Evolutionary conservation across 2,113 vertebrate species (phyloP).

Genomic region (Epinephelus fuscoguttatus): DNA sequence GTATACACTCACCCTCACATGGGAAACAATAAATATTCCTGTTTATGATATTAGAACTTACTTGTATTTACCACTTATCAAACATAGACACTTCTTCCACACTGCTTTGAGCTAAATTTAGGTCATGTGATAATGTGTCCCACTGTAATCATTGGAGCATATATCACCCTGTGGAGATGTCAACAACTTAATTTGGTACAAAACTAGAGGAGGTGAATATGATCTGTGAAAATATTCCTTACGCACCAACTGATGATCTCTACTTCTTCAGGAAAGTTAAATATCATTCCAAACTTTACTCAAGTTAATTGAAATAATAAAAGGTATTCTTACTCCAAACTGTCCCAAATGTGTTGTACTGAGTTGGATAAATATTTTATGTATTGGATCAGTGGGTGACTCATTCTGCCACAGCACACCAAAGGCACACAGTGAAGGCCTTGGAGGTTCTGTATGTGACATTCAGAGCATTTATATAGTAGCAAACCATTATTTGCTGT

Average conservation of each 20-base stretch:
- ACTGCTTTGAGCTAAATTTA: too few species aligned
- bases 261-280: background rate
- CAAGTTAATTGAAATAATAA: background rate
- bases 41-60: too few species aligned
- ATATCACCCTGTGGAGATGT: background rate
- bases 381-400: background rate
- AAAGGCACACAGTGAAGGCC: background rate
- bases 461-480: too few species aligned
- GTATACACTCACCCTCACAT: background rate
- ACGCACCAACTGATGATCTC: background rate
- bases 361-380: background rate
- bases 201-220: background rate
- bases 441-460: too few species aligned
- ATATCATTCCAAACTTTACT: background rate
- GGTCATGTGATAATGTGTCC: background rate
- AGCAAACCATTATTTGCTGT: too few species aligned
- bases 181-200: background rate
- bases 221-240: background rate
- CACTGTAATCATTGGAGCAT: background rate
- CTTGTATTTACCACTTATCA: too few species aligned
- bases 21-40: background rate
- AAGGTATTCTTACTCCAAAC: background rate
- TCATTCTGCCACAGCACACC: background rate
- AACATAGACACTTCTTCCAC: background rate
- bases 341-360: background rate